Evolutionary conservation across 1,140 invertebrate species (phyloP).

Genomic region (Lepidurus apus): DNA sequence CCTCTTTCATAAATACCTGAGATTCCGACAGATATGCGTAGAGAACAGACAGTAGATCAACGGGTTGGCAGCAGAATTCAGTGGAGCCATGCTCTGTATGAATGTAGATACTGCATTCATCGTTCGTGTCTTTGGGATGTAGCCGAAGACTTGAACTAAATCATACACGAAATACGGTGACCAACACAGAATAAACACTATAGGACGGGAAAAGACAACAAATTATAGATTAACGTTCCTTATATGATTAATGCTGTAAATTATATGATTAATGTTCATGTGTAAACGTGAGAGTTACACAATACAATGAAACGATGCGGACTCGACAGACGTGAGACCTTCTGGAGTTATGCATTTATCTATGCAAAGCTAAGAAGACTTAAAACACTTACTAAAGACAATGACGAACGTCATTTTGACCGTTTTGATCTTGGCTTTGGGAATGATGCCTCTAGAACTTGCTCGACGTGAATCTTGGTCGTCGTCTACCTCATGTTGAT

Average conservation of each 20-base stretch:
- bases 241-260: too few species aligned
- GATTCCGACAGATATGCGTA: conserved; percentile 75
- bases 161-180: conserved; percentile 93
- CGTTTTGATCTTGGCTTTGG: conserved; percentile 91
- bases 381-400: conserved; percentile 67
- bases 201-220: conserved; percentile 35
- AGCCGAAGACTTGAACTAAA: conserved; percentile 81
- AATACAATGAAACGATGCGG: too few species aligned
- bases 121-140: conserved; percentile 71
- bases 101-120: conserved; percentile 80
- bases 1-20: conserved; percentile 57
- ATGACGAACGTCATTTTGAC: conserved; percentile 96
- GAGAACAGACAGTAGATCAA: conserved; percentile 93
- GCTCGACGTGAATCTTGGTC: conserved; percentile 46
- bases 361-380: background rate
- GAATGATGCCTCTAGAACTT: conserved; percentile 71
- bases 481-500: conserved; percentile 33
- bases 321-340: too few species aligned
- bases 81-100: conserved; percentile 83
- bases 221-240: too few species aligned
- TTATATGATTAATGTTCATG: too few species aligned
- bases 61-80: conserved; percentile 92
- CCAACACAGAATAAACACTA: conserved; percentile 94
- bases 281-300: too few species aligned
- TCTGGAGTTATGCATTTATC: too few species aligned